phyloP scores from a whole-genome alignment of 2,888 invertebrate species.

The Iphiclides podalirius region DNA sequence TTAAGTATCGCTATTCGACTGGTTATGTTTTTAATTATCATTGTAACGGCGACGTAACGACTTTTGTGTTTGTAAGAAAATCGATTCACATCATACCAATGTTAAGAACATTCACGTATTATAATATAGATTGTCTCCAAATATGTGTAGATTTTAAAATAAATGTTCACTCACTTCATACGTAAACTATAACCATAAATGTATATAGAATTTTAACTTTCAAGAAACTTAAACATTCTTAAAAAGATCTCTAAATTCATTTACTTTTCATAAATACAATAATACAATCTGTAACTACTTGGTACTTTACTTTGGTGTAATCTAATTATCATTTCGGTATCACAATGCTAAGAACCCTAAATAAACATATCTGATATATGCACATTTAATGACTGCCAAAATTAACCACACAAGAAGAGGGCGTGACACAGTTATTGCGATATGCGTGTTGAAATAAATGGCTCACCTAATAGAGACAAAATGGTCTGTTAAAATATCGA shows the following conservation, averaged over 20 bases:
- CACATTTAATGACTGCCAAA: background rate
- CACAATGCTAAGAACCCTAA: too few species aligned
- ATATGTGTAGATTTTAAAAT: too few species aligned
- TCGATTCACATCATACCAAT: background rate
- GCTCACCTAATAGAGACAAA: slow-evolving; percentile 54
- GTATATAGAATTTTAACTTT: too few species aligned
- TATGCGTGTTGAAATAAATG: slow-evolving; percentile 16
- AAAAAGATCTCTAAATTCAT: too few species aligned
- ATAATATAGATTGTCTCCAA: background rate
- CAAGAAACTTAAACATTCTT: too few species aligned
- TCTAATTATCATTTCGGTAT: too few species aligned
- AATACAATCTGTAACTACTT: too few species aligned
- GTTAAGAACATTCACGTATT: slow-evolving; percentile 11
- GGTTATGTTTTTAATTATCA: slow-evolving; percentile 30
- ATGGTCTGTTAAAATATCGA: slow-evolving; percentile 54
- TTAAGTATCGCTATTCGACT: slow-evolving; percentile 35
- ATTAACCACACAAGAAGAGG: background rate
- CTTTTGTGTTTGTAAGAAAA: slow-evolving; percentile 1
- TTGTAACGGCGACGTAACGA: slow-evolving; percentile 17
- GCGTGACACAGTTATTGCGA: background rate
- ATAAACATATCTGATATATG: too few species aligned
- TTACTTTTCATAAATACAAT: too few species aligned
- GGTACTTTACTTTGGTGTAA: too few species aligned
- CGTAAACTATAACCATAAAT: too few species aligned
- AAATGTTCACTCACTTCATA: too few species aligned